These are phyloP conservation scores for Paramisgurnus dabryanus DNA, from an alignment of 2,113 vertebrate species.

Conservation along the genomic window DNA sequence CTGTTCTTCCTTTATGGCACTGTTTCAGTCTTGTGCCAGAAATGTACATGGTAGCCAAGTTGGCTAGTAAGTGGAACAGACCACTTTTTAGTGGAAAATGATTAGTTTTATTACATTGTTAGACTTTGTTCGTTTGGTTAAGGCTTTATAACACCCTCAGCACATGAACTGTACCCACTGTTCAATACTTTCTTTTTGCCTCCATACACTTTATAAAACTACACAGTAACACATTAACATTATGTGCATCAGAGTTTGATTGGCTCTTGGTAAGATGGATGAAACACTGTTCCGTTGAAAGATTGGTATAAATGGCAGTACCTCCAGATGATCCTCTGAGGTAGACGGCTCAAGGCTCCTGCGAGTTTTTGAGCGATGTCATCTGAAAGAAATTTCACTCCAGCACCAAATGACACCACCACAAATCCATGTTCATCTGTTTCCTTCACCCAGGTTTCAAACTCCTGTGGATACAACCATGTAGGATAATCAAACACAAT, in stretches of 20 bases:
- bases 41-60: too few relatives aligned
- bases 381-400: constrained; percentile 95
- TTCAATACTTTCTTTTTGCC: too few relatives aligned
- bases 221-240: not conserved
- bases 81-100: too few relatives aligned
- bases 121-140: too few relatives aligned
- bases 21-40: too few relatives aligned
- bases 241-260: not conserved
- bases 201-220: not conserved
- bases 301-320: constrained; percentile 61
- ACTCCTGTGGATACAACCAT: constrained; percentile 74
- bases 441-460: constrained; percentile 86
- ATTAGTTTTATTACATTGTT: too few relatives aligned
- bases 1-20: too few relatives aligned
- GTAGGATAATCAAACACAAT: constrained; percentile 28
- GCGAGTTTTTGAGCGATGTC: constrained; percentile 92
- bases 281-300: not conserved
- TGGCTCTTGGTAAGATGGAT: not conserved
- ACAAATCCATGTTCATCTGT: constrained; percentile 90
- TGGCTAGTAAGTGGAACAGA: too few relatives aligned
- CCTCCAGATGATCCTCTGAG: constrained; percentile 96
- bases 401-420: constrained; percentile 95
- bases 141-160: too few relatives aligned
- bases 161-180: too few relatives aligned
- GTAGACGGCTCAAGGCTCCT: constrained; percentile 85